Base-by-base conservation (phyloP, 2,797 vertebrate species). In the Gallinago solitaria region DNA sequence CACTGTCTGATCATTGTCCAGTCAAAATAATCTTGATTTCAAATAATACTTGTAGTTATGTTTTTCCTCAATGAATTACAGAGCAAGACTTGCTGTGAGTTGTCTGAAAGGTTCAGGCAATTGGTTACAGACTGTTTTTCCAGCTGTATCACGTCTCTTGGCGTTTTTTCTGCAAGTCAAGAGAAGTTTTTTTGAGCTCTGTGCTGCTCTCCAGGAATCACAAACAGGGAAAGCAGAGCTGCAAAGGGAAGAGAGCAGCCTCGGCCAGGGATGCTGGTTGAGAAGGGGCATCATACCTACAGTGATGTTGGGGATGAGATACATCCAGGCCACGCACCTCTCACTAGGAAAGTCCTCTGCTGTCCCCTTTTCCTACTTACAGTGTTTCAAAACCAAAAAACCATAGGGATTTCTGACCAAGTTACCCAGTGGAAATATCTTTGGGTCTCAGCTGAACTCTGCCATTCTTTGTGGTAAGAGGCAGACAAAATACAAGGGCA, bases 1-100 rank as follows among this genome's bases (percentile, higher is more conserved):
- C 54, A n/a, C 75, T 68, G 27, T n/a, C 68, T 90, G 86, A 89
- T n/a, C 39, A 3, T 43, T 93, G 78, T 82, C 95, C 91, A 93
- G 82, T 71, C 48, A 96, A 96, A 96, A 96, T 91, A 95, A 89
- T 89, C 87, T 93, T 77, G 54, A 85, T 87, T 91, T 95, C 89
- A 93, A 87, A 43, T 76, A 88, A 53, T 48, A 89, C 69, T 96
- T 83, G 30, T 28, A 85, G 87, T 84, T 85, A 76, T 50, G 76
- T 90, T 80, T 87, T 95, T 89, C 68, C 82, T 96, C 68, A 85
- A 25, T 94, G 92, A 97, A 64, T 91, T 91, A 91, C 16, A 5
- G 68, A n/a, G 61, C 57, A 64, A 73, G 84, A 89, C 59, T 59
- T 70, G 56, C 87, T 93, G 47, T 21, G 20, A 71, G 53, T 81